phyloP scores from a whole-genome alignment of 2,797 vertebrate genomes.

The Myotis myotis region DNA sequence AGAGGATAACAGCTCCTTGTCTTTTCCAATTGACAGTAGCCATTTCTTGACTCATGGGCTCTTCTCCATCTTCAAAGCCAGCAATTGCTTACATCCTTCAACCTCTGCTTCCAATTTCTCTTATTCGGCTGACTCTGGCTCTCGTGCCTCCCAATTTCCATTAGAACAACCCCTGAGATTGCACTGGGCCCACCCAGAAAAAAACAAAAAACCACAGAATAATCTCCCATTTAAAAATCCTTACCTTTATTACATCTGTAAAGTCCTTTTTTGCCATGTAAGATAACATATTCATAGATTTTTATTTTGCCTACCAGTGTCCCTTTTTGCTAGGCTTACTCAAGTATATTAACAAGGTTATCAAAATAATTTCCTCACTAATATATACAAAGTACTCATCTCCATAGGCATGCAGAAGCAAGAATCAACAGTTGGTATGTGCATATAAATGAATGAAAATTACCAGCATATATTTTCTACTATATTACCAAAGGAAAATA shows the following conservation, averaged over 20 bases:
- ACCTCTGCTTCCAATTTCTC: neutral
- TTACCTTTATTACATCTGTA: neutral
- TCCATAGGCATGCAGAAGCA: neutral
- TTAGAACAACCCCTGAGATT: neutral
- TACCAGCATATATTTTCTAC: neutral
- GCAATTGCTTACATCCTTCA: neutral
- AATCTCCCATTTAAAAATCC: neutral
- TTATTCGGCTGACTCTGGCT: neutral
- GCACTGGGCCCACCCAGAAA: neutral
- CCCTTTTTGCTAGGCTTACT: neutral
- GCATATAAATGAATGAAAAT: neutral
- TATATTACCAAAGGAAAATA: constrained; percentile 8
- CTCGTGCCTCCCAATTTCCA: neutral
- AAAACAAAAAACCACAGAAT: neutral
- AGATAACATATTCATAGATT: neutral
- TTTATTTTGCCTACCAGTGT: neutral
- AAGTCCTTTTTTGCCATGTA: neutral
- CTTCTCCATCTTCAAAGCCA: neutral
- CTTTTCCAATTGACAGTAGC: neutral
- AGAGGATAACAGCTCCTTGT: neutral
- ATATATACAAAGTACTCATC: neutral
- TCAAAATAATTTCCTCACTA: neutral
- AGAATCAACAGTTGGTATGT: neutral
- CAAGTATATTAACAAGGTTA: neutral
- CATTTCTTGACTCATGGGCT: neutral